Evolutionary conservation across 2,888 invertebrate genomes (phyloP).

Genomic region (Orthosia gracilis): DNA sequence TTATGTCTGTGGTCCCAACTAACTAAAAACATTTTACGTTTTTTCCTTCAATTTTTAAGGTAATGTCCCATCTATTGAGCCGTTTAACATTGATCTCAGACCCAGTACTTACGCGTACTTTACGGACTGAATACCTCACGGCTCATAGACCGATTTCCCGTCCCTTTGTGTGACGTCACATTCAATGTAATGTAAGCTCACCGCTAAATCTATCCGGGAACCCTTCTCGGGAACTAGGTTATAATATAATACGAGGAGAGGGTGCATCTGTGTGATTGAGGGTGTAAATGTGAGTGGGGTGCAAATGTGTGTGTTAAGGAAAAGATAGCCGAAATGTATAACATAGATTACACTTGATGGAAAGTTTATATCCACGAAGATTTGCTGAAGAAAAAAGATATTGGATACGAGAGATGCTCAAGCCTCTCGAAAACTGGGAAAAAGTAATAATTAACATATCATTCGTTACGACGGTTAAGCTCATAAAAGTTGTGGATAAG

Average conservation of each 20-base stretch:
- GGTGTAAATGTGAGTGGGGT: constrained; percentile 8
- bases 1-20: too few relatives aligned
- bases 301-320: constrained; percentile 36
- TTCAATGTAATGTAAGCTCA: constrained; percentile 55
- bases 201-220: constrained; percentile 54
- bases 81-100: constrained; percentile 49
- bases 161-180: constrained; percentile 61
- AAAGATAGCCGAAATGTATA: constrained; percentile 38
- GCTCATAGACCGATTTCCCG: constrained; percentile 64
- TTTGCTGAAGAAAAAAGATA: constrained; percentile 13
- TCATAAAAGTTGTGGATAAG: constrained; percentile 20
- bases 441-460: constrained; percentile 54
- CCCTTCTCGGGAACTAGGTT: constrained; percentile 47
- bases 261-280: background rate
- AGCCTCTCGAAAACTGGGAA: constrained; percentile 2
- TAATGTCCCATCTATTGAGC: constrained; percentile 24
- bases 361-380: constrained; percentile 46
- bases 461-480: constrained; percentile 21
- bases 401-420: constrained; percentile 12
- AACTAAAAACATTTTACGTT: background rate
- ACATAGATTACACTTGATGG: constrained; percentile 31
- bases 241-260: constrained; percentile 34
- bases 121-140: constrained; percentile 57
- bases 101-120: constrained; percentile 48
- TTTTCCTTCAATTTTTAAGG: background rate